A percentile compares a stretch with the other conserved stretches of the same genome.
phyloP scores from a whole-genome alignment of 2,797 vertebrate genomes.

The Melanotaenia parkinsoni region DNA sequence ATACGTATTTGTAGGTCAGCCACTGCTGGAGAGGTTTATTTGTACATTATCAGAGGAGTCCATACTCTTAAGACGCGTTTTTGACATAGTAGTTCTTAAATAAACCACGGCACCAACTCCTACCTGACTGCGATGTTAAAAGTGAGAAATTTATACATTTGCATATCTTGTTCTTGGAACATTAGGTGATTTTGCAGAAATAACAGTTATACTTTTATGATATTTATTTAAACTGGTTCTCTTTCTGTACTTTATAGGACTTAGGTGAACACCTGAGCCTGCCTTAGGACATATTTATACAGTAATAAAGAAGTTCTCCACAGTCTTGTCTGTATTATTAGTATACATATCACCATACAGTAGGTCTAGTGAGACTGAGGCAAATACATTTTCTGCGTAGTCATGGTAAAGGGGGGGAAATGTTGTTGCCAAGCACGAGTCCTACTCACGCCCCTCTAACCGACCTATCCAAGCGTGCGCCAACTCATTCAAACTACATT shows the following conservation, averaged over 20 bases:
- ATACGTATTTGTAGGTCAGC: background rate
- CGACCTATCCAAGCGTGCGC: conserved; percentile 71
- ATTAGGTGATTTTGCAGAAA: background rate
- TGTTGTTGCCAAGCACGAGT: background rate
- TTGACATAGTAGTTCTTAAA: too few relatives aligned
- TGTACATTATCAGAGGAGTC: background rate
- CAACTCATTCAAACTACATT: conserved; percentile 61
- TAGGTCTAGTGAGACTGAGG: background rate
- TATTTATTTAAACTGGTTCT: background rate
- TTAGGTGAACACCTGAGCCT: background rate
- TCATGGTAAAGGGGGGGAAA: background rate
- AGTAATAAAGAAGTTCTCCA: background rate
- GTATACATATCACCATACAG: background rate
- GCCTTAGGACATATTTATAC: background rate
- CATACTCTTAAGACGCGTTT: background rate
- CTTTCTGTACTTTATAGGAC: background rate
- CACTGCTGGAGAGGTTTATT: background rate
- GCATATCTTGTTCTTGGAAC: background rate
- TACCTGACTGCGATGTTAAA: too few relatives aligned
- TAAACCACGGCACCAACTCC: too few relatives aligned
- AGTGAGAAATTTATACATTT: background rate
- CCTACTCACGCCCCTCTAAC: conserved; percentile 72
- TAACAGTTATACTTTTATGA: background rate
- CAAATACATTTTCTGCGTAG: background rate
- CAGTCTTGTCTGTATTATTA: background rate